A percentile compares a stretch with the other conserved stretches of the same genome.
phyloP scores from a whole-genome alignment of 2,888 invertebrate species.

The Chirona hameri region DNA sequence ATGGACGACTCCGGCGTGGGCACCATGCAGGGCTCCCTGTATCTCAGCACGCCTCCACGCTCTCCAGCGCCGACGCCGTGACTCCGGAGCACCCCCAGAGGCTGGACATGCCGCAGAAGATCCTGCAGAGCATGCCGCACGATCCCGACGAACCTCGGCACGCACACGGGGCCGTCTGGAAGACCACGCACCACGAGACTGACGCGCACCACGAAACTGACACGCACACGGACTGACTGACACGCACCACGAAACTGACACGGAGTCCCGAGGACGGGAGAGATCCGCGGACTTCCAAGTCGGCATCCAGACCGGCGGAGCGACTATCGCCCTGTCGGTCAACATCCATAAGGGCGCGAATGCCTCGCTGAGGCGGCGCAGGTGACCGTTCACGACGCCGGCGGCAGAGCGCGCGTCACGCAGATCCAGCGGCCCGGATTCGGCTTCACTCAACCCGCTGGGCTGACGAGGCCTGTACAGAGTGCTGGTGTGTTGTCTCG shows the following conservation, averaged over 20 bases:
- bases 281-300: neutral
- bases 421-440: neutral
- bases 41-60: neutral
- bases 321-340: conserved; percentile 12
- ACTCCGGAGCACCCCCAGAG: too few species aligned
- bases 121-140: neutral
- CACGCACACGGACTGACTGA: too few species aligned
- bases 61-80: neutral
- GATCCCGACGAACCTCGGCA: neutral
- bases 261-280: neutral
- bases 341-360: conserved; percentile 3
- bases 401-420: neutral
- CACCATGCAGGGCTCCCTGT: neutral
- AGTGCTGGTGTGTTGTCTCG: too few species aligned
- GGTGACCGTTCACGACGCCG: conserved; percentile 22
- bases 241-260: neutral
- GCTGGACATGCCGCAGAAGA: too few species aligned
- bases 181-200: too few species aligned
- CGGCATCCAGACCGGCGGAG: neutral
- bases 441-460: neutral
- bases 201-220: too few species aligned
- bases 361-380: neutral
- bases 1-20: neutral
- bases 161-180: too few species aligned
- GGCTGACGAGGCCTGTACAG: neutral